Base-by-base conservation (phyloP, 2,888 invertebrate genomes). In the Petrolisthes cinctipes region DNA sequence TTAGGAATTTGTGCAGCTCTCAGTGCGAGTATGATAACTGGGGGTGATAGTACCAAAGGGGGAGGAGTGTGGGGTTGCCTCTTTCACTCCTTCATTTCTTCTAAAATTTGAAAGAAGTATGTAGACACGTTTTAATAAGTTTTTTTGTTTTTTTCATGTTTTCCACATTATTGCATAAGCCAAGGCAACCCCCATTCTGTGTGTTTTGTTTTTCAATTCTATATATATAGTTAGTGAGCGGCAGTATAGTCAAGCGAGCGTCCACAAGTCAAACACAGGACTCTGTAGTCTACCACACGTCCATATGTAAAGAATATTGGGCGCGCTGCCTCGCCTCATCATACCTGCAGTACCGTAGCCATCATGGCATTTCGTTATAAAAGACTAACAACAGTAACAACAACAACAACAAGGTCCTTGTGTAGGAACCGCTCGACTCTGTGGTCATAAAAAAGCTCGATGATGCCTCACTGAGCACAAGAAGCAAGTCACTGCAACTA, bases 381-480 rank as follows among this genome's bases (percentile, higher is more conserved):
- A 71, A 71, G 71, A 71, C 71, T 71, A 71, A 71, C 71, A 71
- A 71, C 71, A 61, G 17, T 61, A 71, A n/a, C 20, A 71, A 71
- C 71, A 71, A 71, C 71, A 71, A 71, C 71, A 71, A 71, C 71
- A 71, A 71, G 71, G 71, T 71, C 20, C 57, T 20, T 20, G 57
- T 23, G 61, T 57, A 20, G 80, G 61, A 20, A 66, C 66, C 17
- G 81, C 81, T 17, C 5, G 81, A 37, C 51, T 23, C 80, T 71
- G 71, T 71, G 71, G 71, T 71, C 71, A 71, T 71, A 71, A n/a
- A 71, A 71, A 71, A 71, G 71, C 71, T 71, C 71, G 71, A 57
- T 80, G 80, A 80, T 5, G 23, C 66, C n/a, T 61, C 54, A 51
- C 79, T 37, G 53, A 53, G 37, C 76, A 76, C 76, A 53, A 76